A percentile compares a stretch with the other conserved stretches of the same genome.
phyloP scores from a whole-genome alignment of 2,797 vertebrate species.

The Saxicola maurus region DNA sequence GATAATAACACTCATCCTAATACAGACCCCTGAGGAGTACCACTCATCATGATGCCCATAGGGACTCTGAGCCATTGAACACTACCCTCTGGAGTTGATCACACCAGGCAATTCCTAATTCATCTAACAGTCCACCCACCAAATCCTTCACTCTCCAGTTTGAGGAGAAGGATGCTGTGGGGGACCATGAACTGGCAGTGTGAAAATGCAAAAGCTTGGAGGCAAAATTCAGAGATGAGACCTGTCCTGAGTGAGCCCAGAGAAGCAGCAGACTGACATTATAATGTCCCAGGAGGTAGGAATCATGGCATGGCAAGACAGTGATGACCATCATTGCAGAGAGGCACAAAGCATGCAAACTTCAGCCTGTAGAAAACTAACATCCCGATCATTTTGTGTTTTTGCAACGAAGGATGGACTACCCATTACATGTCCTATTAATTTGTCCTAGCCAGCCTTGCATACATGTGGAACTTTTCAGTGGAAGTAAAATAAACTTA shows the following conservation, averaged over 20 bases:
- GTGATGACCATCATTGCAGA: neutral
- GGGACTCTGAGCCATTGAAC: neutral
- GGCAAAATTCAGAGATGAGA: neutral
- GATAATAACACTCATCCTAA: neutral
- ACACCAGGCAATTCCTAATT: neutral
- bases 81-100: accelerated
- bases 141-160: neutral
- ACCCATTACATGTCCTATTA: neutral
- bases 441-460: neutral
- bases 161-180: neutral
- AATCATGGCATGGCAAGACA: neutral
- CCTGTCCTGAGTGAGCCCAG: neutral
- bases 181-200: accelerated
- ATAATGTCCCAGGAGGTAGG: neutral
- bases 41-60: neutral
- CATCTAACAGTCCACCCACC: neutral
- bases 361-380: neutral
- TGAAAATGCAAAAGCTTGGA: neutral
- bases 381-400: neutral
- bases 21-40: neutral
- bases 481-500: neutral
- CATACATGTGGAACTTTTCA: neutral
- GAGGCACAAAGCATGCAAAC: neutral
- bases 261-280: accelerated
- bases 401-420: neutral